These are phyloP conservation scores for Vannuccia rotundouncinata DNA, from an alignment of 2,888 invertebrate species.

Conservation along the genomic window DNA sequence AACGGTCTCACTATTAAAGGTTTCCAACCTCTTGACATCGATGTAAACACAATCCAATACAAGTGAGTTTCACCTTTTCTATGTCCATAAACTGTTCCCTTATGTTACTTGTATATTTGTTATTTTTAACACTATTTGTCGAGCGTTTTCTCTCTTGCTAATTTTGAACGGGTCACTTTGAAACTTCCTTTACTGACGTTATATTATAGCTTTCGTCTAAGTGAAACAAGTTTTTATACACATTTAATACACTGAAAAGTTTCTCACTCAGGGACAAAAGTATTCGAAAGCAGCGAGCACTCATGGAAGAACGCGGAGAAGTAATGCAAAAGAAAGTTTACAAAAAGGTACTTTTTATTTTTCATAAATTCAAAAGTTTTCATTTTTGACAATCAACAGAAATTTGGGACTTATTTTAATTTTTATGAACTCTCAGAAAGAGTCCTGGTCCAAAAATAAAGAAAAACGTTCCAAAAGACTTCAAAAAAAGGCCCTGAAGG, in stretches of 20 bases:
- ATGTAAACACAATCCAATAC: conserved; percentile 70
- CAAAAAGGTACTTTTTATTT: neutral
- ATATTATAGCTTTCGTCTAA: no score
- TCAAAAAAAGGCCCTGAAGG: conserved; percentile 59
- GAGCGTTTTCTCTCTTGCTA: neutral
- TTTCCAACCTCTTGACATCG: conserved; percentile 64
- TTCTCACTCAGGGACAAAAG: conserved; percentile 32
- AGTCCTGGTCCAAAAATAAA: conserved; percentile 19
- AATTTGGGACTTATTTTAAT: no score
- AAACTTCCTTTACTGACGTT: no score
- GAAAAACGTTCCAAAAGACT: conserved; percentile 45
- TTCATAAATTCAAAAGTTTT: neutral
- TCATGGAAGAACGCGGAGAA: conserved; percentile 9
- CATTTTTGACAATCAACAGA: neutral
- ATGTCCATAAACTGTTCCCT: no score
- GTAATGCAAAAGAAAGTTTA: neutral
- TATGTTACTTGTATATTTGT: neutral
- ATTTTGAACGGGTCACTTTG: no score
- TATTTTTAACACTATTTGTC: neutral
- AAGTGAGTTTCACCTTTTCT: conserved; percentile 47
- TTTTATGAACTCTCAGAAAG: no score
- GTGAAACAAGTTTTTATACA: neutral
- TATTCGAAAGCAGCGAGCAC: conserved; percentile 23
- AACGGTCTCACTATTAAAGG: conserved; percentile 60
- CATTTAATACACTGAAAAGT: neutral